Evolutionary conservation across 2,888 invertebrate genomes (phyloP), one percentile per base, ranked within the genome.

Genomic region (Alloscopus bannaensis): DNA sequence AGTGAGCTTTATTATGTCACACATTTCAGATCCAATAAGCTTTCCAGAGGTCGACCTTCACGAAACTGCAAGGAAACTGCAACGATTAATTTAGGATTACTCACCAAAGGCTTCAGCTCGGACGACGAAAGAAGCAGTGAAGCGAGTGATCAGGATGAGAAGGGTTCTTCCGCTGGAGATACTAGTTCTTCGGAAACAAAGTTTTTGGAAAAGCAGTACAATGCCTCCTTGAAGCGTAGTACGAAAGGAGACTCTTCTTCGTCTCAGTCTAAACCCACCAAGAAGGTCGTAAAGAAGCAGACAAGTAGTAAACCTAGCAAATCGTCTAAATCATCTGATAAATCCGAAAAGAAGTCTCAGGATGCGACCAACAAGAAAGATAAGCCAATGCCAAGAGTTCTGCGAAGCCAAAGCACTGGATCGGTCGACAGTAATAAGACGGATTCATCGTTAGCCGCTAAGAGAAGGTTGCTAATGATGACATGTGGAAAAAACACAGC

Each of bases 11-110:
- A 50, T 47, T 18, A 20, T 62, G 16, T 22, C 24, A 45, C 13
- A 26, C 13, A 22, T 26, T 62, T 1, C 40, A 72, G 72, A n/a
- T 73, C 57, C 50, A 59, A n/a, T n/a, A n/a, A n/a, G n/a, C n/a
- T n/a, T n/a, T n/a, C 31, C 13, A 66, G 36, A 31, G 78, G 83
- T 20, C 78, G 87, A n/a, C 86, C 86, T 2, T 83, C 91, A 11
- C 89, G 94, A 40, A 93, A 93, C 88, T 93, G 93, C 0, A 94
- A 94, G 88, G 93, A 93, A 88, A 93, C 93, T 26, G 93, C 93
- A 1, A 91, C 93, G 6, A 91, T 93, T 70, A 93, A 93, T 84
- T 92, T 94, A 92, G 93, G 93, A 86, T 91, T 93, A 82, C 89
- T 94, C 60, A 93, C 93, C 2, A 91, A 92, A 84, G 93, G 93